phyloP scores from a whole-genome alignment of 2,113 vertebrate species.

The Leptobrachium ailaonicum region DNA sequence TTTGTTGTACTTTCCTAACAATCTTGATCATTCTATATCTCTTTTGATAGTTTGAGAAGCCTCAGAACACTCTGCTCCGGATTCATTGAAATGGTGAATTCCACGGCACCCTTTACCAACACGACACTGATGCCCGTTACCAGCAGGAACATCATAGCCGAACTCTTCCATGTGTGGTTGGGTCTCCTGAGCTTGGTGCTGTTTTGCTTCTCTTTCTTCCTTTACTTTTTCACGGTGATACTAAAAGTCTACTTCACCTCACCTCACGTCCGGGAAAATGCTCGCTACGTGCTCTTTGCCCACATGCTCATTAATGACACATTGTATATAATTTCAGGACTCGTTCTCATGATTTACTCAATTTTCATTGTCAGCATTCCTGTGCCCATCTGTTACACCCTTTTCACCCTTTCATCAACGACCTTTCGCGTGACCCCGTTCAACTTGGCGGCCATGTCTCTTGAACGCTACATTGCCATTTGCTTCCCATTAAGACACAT shows the following conservation, averaged over 20 bases:
- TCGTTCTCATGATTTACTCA: slow-evolving; percentile 52
- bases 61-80: too few relatives aligned
- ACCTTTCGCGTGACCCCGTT: slow-evolving; percentile 1
- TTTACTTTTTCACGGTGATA: slow-evolving; percentile 62
- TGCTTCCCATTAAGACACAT: not conserved
- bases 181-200: too few relatives aligned
- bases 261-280: slow-evolving; percentile 64
- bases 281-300: slow-evolving; percentile 69
- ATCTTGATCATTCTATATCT: too few relatives aligned
- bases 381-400: not conserved
- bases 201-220: too few relatives aligned
- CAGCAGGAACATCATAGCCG: too few relatives aligned
- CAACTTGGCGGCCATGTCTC: not conserved
- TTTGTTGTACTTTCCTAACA: too few relatives aligned
- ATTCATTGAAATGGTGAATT: too few relatives aligned
- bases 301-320: slow-evolving; percentile 73
- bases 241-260: slow-evolving; percentile 65
- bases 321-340: slow-evolving; percentile 61
- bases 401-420: not conserved
- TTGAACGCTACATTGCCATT: too few relatives aligned
- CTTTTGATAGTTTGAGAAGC: too few relatives aligned
- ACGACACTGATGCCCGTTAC: too few relatives aligned
- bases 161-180: too few relatives aligned
- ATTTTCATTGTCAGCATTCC: not conserved
- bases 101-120: too few relatives aligned